A percentile compares a stretch with the other conserved stretches of the same genome.
These are phyloP conservation scores for Margarornis squamiger DNA, from an alignment of 2,797 vertebrate species.

Conservation along the genomic window DNA sequence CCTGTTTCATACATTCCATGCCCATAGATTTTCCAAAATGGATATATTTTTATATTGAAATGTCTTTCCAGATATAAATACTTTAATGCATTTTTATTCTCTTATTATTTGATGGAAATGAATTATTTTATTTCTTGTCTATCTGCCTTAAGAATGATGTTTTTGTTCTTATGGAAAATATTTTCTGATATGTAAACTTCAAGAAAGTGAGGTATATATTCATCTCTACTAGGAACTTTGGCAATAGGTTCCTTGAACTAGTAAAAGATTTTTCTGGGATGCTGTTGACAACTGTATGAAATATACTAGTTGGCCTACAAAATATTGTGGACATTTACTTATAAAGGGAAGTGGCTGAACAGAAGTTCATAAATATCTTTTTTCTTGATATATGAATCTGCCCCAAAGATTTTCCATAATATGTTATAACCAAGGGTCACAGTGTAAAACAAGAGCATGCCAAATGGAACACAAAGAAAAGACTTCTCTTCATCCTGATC, in stretches of 20 bases:
- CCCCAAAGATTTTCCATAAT: neutral
- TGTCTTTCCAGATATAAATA: constrained; percentile 30
- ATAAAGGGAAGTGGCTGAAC: neutral
- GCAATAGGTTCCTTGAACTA: neutral
- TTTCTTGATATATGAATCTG: neutral
- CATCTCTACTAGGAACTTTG: neutral
- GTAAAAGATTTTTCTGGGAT: neutral
- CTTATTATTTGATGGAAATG: constrained; percentile 19
- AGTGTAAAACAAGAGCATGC: neutral
- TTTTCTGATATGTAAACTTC: neutral
- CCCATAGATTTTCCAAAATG: constrained; percentile 63
- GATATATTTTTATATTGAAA: constrained; percentile 45
- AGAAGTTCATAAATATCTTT: neutral
- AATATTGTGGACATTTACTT: neutral
- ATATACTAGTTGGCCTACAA: neutral
- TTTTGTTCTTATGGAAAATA: constrained; percentile 37
- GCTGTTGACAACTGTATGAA: neutral
- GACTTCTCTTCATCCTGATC: neutral
- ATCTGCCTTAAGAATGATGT: neutral
- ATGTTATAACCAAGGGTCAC: neutral
- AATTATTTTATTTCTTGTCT: constrained; percentile 40
- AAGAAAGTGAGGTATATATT: constrained; percentile 1
- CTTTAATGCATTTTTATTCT: constrained; percentile 29
- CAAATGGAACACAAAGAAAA: neutral
- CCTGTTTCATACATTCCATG: neutral